Conservation (phyloP, 2,113 vertebrate species). For the Tringa solitaria region DNA sequence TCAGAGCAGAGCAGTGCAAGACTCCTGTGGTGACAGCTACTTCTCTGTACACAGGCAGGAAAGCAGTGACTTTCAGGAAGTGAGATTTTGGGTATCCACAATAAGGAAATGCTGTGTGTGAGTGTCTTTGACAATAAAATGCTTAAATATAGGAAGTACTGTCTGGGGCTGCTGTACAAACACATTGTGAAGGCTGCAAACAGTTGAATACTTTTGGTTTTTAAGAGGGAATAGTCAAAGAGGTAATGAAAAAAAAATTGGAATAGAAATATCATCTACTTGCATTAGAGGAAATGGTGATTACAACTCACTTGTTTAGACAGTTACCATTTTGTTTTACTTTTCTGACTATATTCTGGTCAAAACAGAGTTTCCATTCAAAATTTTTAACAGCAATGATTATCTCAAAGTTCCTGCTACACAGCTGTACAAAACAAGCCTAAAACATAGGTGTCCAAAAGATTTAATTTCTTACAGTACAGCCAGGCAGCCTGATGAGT, state of each 20-base stretch:
- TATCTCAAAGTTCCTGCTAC: not conserved
- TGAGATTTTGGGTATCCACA: not conserved
- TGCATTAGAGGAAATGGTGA: not conserved
- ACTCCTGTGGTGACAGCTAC: not conserved
- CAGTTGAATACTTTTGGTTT: not conserved
- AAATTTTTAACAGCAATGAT: not conserved
- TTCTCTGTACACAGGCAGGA: not conserved
- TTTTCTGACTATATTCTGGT: not conserved
- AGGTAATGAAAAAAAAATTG: not conserved
- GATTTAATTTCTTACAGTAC: not conserved
- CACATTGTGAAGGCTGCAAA: not conserved
- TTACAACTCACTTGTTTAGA: not conserved
- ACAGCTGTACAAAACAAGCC: not conserved
- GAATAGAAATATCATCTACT: not conserved
- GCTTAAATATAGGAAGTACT: constrained; percentile 12
- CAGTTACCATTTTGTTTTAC: not conserved
- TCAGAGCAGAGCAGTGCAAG: not conserved
- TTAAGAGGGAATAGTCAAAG: not conserved
- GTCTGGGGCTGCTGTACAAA: not conserved
- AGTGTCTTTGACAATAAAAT: constrained; percentile 10
- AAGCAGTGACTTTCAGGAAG: not conserved
- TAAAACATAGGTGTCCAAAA: not conserved
- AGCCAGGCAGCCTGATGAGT: not conserved
- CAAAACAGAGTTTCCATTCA: not conserved
- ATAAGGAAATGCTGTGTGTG: not conserved